A percentile compares a stretch with the other conserved stretches of the same genome.
Conservation (phyloP, 2,113 vertebrate species). For the Seriola rivoliana region DNA sequence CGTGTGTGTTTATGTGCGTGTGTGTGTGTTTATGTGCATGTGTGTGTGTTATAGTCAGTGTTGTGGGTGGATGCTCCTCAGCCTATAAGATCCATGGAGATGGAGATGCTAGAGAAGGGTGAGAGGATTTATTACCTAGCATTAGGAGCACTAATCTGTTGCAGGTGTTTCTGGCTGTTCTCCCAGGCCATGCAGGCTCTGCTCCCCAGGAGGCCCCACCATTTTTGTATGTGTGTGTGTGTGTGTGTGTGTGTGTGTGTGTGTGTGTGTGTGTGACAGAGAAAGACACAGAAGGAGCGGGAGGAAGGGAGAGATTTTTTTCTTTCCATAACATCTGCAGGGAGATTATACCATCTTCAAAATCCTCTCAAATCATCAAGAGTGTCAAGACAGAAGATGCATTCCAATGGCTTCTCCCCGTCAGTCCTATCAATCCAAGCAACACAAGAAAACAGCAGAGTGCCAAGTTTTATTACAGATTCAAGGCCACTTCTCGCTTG, state of each 20-base stretch:
- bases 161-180: conserved; percentile 87
- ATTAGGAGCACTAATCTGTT: conserved; percentile 88
- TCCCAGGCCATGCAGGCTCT: conserved; percentile 72
- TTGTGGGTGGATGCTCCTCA: conserved; percentile 44
- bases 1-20: not conserved
- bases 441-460: conserved; percentile 15
- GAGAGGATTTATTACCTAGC: conserved; percentile 85
- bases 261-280: conserved; percentile 45
- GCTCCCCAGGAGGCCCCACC: conserved; percentile 78
- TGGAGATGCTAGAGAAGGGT: conserved; percentile 77
- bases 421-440: conserved; percentile 24
- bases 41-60: not conserved
- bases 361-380: conserved; percentile 51
- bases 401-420: conserved; percentile 21
- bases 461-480: conserved; percentile 2
- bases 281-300: conserved; percentile 37
- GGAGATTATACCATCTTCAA: conserved; percentile 46
- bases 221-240: conserved; percentile 55
- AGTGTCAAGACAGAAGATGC: conserved; percentile 39
- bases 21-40: not conserved
- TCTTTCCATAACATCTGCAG: conserved; percentile 20
- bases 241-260: conserved; percentile 49
- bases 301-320: conserved; percentile 31
- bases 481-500: not conserved
- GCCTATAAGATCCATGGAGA: conserved; percentile 54